Percentiles rank a stretch among this genome's conserved stretches.
phyloP scores from a whole-genome alignment of 2,888 invertebrate genomes.

The Rhagonycha fulva region DNA sequence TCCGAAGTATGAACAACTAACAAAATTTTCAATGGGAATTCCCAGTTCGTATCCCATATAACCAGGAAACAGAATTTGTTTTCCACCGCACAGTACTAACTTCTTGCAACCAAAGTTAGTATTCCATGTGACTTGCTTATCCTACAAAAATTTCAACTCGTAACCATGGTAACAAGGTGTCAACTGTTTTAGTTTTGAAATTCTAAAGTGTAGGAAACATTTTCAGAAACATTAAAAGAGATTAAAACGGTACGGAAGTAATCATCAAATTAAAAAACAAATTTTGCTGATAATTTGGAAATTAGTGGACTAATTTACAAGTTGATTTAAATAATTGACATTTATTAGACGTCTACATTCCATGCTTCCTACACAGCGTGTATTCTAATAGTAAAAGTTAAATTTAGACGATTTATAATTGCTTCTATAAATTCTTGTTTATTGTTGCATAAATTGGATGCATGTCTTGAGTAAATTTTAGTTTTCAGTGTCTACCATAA shows the following conservation, averaged over 20 bases:
- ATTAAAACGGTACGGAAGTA: not conserved
- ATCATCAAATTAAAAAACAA: slow-evolving; percentile 7
- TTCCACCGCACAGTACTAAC: too few species aligned
- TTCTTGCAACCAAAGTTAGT: too few species aligned
- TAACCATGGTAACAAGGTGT: too few species aligned
- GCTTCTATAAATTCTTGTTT: slow-evolving; percentile 35
- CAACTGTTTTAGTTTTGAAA: too few species aligned
- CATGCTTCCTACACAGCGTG: slow-evolving; percentile 29
- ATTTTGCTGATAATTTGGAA: slow-evolving; percentile 8
- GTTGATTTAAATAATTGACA: slow-evolving; percentile 22
- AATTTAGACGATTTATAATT: slow-evolving; percentile 33
- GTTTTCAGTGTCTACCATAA: slow-evolving; percentile 10
- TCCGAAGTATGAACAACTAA: too few species aligned
- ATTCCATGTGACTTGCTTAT: too few species aligned
- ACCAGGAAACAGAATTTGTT: too few species aligned
- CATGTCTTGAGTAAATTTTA: slow-evolving; percentile 16
- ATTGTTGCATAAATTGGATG: slow-evolving; percentile 37
- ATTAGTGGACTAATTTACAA: slow-evolving; percentile 22
- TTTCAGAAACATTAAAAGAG: not conserved
- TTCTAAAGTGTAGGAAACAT: not conserved
- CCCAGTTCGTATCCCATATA: too few species aligned
- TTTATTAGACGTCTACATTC: slow-evolving; percentile 29
- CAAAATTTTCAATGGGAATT: too few species aligned
- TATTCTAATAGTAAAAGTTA: slow-evolving; percentile 36
- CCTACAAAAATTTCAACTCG: too few species aligned